Conservation (phyloP, 1,140 invertebrate species). For the Oscheius sp. region DNA sequence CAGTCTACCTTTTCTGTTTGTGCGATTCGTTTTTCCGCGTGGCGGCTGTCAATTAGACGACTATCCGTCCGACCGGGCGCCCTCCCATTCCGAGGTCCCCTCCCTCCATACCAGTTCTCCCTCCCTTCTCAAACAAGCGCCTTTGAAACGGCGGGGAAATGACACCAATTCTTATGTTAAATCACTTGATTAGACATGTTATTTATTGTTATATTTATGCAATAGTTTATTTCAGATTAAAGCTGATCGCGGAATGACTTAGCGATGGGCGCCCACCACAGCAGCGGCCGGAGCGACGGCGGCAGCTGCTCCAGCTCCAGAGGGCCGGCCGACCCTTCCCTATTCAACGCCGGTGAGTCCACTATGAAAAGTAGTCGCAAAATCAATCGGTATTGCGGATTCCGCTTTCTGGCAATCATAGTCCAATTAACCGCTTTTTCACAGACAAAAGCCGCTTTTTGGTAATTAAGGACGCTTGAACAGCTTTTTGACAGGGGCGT, state of each 20-base stretch:
- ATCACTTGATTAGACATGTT: background rate
- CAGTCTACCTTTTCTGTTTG: background rate
- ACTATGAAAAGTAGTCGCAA: too few species aligned
- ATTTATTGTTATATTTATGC: background rate
- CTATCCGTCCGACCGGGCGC: background rate
- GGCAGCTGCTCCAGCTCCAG: constrained; percentile 1
- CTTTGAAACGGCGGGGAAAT: too few species aligned
- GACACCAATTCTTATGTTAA: too few species aligned
- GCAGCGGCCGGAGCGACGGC: background rate
- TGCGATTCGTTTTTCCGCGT: background rate
- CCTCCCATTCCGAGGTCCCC: background rate
- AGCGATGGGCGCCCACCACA: background rate
- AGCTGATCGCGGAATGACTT: background rate
- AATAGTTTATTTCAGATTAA: too few species aligned
- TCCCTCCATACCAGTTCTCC: background rate
- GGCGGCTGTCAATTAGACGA: background rate
- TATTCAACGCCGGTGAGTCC: background rate
- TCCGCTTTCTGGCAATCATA: too few species aligned
- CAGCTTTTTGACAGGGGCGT: too few species aligned
- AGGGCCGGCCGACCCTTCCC: background rate
- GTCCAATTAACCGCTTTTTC: too few species aligned
- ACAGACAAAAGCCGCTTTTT: background rate
- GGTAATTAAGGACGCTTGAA: too few species aligned
- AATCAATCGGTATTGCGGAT: too few species aligned
- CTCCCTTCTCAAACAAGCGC: too few species aligned